Evolutionary conservation across 1,140 invertebrate genomes (phyloP).

Genomic region (Paralvinella palmiformis): DNA sequence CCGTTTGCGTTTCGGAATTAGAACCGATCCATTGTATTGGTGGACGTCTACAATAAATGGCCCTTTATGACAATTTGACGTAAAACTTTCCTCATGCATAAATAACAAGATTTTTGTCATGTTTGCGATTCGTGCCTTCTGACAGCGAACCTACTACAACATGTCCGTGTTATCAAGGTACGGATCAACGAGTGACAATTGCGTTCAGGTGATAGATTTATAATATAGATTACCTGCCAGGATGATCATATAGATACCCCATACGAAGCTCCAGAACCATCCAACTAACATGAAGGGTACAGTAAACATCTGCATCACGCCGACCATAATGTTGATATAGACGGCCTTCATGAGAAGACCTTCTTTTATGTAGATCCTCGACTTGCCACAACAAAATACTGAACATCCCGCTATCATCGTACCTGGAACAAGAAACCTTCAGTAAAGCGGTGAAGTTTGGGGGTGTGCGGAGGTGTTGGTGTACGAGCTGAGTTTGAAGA

Average conservation of each 20-base stretch:
- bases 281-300: slow-evolving; percentile 91
- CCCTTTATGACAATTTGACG: too few relatives aligned
- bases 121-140: too few relatives aligned
- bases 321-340: slow-evolving; percentile 77
- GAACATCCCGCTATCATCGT: slow-evolving; percentile 80
- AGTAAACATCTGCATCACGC: slow-evolving; percentile 79
- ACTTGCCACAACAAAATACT: slow-evolving; percentile 80
- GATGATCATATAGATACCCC: slow-evolving; percentile 80
- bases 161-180: too few relatives aligned
- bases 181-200: too few relatives aligned
- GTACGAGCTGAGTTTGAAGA: neutral
- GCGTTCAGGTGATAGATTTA: too few relatives aligned
- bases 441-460: neutral
- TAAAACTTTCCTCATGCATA: too few relatives aligned
- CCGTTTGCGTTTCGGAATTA: too few relatives aligned
- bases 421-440: slow-evolving; percentile 55
- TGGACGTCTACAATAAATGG: too few relatives aligned
- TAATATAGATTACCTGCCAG: slow-evolving; percentile 42
- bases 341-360: slow-evolving; percentile 30
- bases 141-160: too few relatives aligned
- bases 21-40: too few relatives aligned
- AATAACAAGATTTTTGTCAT: too few relatives aligned
- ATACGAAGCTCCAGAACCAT: slow-evolving; percentile 96
- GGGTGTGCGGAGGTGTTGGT: neutral
- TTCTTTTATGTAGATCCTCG: slow-evolving; percentile 62